Evolutionary conservation across 1,140 invertebrate genomes (phyloP).

Genomic region (Sweltsa coloradensis): DNA sequence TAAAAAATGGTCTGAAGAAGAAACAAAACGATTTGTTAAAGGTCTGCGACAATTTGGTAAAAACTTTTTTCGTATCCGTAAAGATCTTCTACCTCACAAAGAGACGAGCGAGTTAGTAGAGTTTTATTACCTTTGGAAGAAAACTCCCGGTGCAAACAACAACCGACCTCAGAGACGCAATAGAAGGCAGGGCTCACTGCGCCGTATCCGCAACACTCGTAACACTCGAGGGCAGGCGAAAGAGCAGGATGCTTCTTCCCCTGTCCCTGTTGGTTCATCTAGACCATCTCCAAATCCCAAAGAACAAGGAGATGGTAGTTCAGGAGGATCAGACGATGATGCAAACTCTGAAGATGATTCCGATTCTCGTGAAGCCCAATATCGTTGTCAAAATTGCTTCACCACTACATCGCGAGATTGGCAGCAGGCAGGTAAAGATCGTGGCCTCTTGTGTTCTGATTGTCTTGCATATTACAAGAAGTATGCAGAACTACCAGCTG

Average conservation of each 20-base stretch:
- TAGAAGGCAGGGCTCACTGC: slow-evolving; percentile 74
- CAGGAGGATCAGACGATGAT: slow-evolving; percentile 87
- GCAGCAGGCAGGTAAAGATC: slow-evolving; percentile 68
- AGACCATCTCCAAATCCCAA: slow-evolving; percentile 26
- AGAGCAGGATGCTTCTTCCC: slow-evolving; percentile 22
- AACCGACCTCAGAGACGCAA: slow-evolving; percentile 78
- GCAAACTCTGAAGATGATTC: slow-evolving; percentile 90
- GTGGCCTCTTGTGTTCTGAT: slow-evolving; percentile 63
- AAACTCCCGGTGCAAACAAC: slow-evolving; percentile 95
- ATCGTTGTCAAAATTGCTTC: slow-evolving; percentile 29
- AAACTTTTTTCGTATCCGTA: slow-evolving; percentile 96
- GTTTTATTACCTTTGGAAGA: slow-evolving; percentile 99
- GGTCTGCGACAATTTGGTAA: slow-evolving; percentile 96
- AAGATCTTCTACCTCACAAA: slow-evolving; percentile 91
- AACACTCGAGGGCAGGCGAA: slow-evolving; percentile 38
- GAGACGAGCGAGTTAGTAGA: slow-evolving; percentile 94
- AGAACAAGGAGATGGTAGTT: slow-evolving; percentile 50
- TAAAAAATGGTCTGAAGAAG: slow-evolving; percentile 96
- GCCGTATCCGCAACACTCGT: slow-evolving; percentile 73
- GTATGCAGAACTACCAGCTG: slow-evolving; percentile 61
- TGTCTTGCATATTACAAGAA: slow-evolving; percentile 73
- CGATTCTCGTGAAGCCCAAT: slow-evolving; percentile 65
- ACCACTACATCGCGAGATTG: slow-evolving; percentile 58
- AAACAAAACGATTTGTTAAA: slow-evolving; percentile 96
- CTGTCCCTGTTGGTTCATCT: too few relatives aligned